Percentiles rank a stretch among this genome's conserved stretches.
Conservation (phyloP, 1,140 invertebrate genomes). For the Archivesica marissinica region DNA sequence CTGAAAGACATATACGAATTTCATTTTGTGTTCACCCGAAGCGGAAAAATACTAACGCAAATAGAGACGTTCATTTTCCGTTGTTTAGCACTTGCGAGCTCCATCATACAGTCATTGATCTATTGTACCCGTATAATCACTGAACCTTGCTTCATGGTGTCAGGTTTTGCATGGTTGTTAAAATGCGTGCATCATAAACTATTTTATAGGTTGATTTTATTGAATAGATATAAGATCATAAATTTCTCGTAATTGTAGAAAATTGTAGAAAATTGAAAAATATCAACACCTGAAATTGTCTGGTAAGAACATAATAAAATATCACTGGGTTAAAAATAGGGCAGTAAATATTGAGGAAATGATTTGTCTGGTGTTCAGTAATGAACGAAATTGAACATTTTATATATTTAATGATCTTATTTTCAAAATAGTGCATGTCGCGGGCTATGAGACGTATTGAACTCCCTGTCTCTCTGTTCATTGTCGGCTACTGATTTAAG, state of each 20-base stretch:
- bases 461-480: not conserved
- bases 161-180: not conserved
- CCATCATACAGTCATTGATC: not conserved
- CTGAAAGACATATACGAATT: no score
- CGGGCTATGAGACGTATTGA: not conserved
- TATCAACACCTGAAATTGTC: not conserved
- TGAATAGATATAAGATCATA: not conserved
- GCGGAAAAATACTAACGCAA: no score
- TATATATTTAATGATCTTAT: not conserved
- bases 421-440: not conserved
- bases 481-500: not conserved
- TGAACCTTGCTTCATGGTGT: conserved; percentile 2
- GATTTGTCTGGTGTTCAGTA: not conserved
- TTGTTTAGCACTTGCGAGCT: not conserved
- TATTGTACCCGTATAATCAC: not conserved
- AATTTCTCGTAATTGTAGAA: conserved; percentile 8
- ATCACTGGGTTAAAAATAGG: conserved; percentile 9
- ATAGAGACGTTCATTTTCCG: no score
- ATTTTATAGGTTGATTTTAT: not conserved
- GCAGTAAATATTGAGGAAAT: not conserved
- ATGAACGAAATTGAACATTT: not conserved
- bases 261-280: conserved; percentile 7
- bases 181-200: not conserved
- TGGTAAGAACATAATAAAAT: not conserved
- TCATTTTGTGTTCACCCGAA: no score